Evolutionary conservation across 2,888 invertebrate genomes (phyloP), one percentile per base, ranked within the genome.

Genomic region (Prostheceraeus crozeri): DNA sequence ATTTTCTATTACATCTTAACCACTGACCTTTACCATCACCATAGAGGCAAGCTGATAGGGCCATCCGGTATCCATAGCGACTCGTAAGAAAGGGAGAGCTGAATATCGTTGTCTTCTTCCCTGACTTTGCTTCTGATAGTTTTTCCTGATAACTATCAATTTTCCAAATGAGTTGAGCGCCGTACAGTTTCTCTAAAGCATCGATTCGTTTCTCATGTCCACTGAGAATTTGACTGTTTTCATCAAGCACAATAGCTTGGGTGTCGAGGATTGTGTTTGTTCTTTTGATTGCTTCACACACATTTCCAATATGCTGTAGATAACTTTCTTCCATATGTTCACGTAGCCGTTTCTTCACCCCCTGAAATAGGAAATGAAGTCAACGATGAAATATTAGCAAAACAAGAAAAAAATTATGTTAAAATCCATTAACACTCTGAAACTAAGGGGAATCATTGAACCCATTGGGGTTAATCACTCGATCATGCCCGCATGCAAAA

Each of bases 41-140:
- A 57, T 70, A 71, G 10, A 76, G 68, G 64, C 72, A 71, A 3
- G 70, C 70, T 1, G 72, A 72, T 56, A 75, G 63, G 40, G 73
- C 68, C 67, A 77, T 65, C 59, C 74, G 74, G 68, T 77, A 77
- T 11, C 77, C 77, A 65, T 75, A 72, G 1, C 76, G 70, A 40
- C 70, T 70, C 1, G 75, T 72, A 51, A 75, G 64, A 64, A 77
- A 77, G 2, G 76, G 73, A 27, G 71, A 68, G 53, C 75, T 75
- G 67, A 70, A 76, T 14, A 77, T 67, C 8, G 73, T 71, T 0
- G 73, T 63, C 56, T 67, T 66, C 21, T 69, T 68, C n/a, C 73
- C 73, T 21, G 68, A 65, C 64, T 72, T 68, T 2, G 71, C 74
- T 35, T 75, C 73, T 54, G 72, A 68, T 28, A 68, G 66, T 54